These are phyloP conservation scores for Argyra leucocephala DNA, from an alignment of 2,888 invertebrate genomes.

Conservation along the genomic window DNA sequence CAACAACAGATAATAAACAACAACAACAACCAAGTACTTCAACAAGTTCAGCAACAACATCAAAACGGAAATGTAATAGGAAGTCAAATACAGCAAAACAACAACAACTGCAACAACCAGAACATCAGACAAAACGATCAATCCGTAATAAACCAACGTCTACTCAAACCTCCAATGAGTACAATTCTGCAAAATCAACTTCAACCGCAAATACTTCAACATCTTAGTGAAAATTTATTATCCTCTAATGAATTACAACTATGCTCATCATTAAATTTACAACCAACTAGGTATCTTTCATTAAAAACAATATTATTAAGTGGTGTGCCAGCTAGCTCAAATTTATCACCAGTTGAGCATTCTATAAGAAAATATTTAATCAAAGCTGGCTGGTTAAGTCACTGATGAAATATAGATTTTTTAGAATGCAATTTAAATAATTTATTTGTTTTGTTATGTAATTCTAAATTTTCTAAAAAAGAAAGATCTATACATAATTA, in stretches of 20 bases:
- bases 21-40: conserved; percentile 29
- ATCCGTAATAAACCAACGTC: conserved; percentile 23
- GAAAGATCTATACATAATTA: too few relatives aligned
- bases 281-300: conserved; percentile 79
- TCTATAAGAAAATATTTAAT: conserved; percentile 46
- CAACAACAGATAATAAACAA: conserved; percentile 42
- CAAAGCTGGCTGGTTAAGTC: conserved; percentile 43
- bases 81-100: conserved; percentile 25
- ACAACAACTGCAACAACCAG: conserved; percentile 29
- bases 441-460: too few relatives aligned
- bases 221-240: conserved; percentile 50
- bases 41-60: conserved; percentile 27
- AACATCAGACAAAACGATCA: conserved; percentile 19
- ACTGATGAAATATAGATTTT: conserved; percentile 24
- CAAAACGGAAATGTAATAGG: conserved; percentile 28
- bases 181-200: conserved; percentile 46
- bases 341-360: conserved; percentile 35
- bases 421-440: too few relatives aligned
- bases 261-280: conserved; percentile 66
- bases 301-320: conserved; percentile 73
- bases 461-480: too few relatives aligned
- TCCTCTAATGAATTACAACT: conserved; percentile 62
- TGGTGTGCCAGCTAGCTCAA: conserved; percentile 35
- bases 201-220: conserved; percentile 36
- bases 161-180: conserved; percentile 49